These are phyloP conservation scores for Onychomys leucogaster DNA, from an alignment of 2,797 vertebrate genomes.

Conservation along the genomic window DNA sequence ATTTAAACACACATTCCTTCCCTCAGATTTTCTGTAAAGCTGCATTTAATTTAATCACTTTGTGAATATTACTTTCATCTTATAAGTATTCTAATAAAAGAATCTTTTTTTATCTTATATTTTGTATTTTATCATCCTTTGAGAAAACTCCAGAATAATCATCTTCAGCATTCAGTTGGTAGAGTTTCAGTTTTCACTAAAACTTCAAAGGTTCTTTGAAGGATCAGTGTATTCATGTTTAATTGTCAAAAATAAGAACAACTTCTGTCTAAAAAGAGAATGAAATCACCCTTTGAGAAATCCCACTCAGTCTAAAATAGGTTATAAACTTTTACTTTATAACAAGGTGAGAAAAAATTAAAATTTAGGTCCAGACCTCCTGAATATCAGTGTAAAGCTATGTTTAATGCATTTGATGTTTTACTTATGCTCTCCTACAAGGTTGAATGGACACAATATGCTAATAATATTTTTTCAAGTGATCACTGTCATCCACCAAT, in stretches of 20 bases:
- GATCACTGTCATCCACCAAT: background rate
- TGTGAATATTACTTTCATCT: background rate
- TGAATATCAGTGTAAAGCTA: conserved; percentile 5
- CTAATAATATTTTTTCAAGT: conserved; percentile 49
- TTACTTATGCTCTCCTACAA: background rate
- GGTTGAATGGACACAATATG: conserved; percentile 39
- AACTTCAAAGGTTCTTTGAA: conserved; percentile 36
- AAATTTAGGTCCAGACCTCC: background rate
- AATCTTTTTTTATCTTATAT: background rate
- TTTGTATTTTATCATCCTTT: background rate
- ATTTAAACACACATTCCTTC: background rate
- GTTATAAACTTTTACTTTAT: conserved; percentile 2
- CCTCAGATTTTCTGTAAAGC: background rate
- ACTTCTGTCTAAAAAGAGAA: conserved; percentile 19
- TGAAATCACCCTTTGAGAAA: conserved; percentile 23
- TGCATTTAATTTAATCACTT: background rate
- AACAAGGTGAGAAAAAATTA: conserved; percentile 11
- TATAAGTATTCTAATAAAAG: background rate
- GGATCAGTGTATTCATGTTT: background rate
- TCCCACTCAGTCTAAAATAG: background rate
- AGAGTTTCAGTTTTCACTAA: conserved; percentile 35
- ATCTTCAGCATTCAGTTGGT: background rate
- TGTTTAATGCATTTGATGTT: conserved; percentile 41
- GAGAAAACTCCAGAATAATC: background rate
- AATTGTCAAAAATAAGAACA: conserved; percentile 43